Percentiles rank a stretch among this genome's conserved stretches.
phyloP scores from a whole-genome alignment of 2,888 invertebrate species.

The Neria commutata region DNA sequence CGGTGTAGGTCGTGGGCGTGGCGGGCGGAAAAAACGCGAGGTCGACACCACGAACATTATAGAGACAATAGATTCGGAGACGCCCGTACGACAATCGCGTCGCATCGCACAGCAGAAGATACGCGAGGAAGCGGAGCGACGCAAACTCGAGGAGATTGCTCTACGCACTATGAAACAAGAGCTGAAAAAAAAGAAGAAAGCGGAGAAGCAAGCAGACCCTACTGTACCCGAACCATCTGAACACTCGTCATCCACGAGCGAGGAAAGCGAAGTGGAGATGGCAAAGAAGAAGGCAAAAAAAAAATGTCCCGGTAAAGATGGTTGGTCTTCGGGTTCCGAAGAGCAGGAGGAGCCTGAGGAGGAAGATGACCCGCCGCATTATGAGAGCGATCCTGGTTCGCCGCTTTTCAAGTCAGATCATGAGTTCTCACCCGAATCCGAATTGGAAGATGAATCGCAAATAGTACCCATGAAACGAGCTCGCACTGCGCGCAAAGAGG shows the following conservation, averaged over 20 bases:
- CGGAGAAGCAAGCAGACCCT: conserved; percentile 56
- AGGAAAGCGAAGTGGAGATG: conserved; percentile 54
- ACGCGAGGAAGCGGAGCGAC: conserved; percentile 80
- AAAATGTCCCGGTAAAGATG: conserved; percentile 56
- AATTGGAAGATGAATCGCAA: conserved; percentile 71
- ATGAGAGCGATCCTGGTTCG: conserved; percentile 64
- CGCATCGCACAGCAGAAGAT: conserved; percentile 88
- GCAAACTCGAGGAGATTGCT: conserved; percentile 77
- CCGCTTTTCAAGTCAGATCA: conserved; percentile 82
- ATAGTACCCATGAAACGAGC: conserved; percentile 79
- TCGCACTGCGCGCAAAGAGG: conserved; percentile 79
- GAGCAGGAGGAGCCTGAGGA: conserved; percentile 63
- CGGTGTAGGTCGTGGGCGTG: conserved; percentile 40
- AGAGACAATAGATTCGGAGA: conserved; percentile 51
- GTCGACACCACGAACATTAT: conserved; percentile 59
- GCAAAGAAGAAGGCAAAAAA: conserved; percentile 60
- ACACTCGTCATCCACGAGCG: conserved; percentile 44
- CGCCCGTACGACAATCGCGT: conserved; percentile 75
- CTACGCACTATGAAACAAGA: conserved; percentile 71
- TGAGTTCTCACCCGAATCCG: conserved; percentile 92
- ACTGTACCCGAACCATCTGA: conserved; percentile 51
- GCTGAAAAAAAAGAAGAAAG: conserved; percentile 65
- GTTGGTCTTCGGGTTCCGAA: conserved; percentile 60
- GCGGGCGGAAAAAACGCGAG: conserved; percentile 51
- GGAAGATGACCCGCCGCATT: conserved; percentile 62